Evolutionary conservation across 2,797 vertebrate species (phyloP).

Genomic region (Uromys caudimaculatus): DNA sequence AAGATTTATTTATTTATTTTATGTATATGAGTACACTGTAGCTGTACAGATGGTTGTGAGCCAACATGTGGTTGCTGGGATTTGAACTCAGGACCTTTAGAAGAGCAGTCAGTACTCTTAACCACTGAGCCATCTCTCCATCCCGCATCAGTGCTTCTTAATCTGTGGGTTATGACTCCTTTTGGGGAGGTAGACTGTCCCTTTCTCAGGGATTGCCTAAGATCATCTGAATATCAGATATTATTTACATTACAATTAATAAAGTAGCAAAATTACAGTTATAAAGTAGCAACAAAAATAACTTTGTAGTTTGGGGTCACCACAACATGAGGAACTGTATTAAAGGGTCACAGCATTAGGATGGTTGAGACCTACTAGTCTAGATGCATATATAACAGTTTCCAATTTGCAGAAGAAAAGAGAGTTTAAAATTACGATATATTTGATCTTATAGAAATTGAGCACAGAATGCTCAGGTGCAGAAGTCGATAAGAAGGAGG

Average conservation of each 20-base stretch:
- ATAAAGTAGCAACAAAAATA: background rate
- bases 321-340: background rate
- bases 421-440: conserved; percentile 4
- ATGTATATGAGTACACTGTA: too few relatives aligned
- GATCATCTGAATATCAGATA: background rate
- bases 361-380: background rate
- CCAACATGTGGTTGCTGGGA: too few relatives aligned
- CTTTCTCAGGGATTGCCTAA: background rate
- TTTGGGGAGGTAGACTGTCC: background rate
- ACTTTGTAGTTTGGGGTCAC: background rate
- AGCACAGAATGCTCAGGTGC: background rate
- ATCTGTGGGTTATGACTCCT: background rate
- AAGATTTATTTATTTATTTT: too few relatives aligned
- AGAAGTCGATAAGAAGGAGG: background rate
- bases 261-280: background rate
- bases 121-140: background rate
- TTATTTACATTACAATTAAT: background rate
- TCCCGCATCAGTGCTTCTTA: background rate
- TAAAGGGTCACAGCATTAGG: background rate
- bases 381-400: background rate
- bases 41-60: too few relatives aligned
- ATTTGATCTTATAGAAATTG: background rate
- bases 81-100: too few relatives aligned
- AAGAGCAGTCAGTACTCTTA: too few relatives aligned
- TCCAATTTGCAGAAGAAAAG: background rate